Evolutionary conservation across 2,888 invertebrate species (phyloP), one percentile per base, ranked within the genome.

Genomic region (Petrophora chlorosata): DNA sequence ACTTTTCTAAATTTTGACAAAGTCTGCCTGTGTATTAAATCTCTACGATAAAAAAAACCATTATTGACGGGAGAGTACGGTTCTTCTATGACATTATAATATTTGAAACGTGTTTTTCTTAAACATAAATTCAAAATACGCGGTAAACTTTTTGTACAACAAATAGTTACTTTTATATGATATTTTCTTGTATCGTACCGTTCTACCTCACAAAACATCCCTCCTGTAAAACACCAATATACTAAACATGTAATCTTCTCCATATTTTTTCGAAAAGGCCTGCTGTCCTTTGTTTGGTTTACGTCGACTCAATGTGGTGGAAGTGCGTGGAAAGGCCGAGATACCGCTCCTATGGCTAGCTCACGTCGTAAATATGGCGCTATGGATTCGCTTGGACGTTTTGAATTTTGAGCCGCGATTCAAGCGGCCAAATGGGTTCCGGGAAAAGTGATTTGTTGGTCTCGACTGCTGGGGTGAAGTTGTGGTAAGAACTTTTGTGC

Each of bases 301-400:
- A 78, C 67, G 70, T 70, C 69, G 64, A 81, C 70, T 79, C 80
- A 85, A 87, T 87, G 86, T 84, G 73, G 76, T 67, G 86, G 84
- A 86, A 87, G 76, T 76, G 84, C 70, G 81, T 86, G 86, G 75
- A 73, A 76, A 70, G 67, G 63, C 69, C 65, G 68, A 77, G 86
- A 87, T 87, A 87, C 64, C 80, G 71, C 62, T 67, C 53, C 57
- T 52, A 64, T 63, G 72, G 72, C 76, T 72, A 41, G 30, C 51
- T 71, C 77, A 76, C 71, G 62, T 72, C 80, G 79, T 87, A 86
- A 86, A 87, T 86, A 85, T 74, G 71, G 70, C 62, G 63, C 50
- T 68, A 63, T 66, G 76, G 71, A 76, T 79, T 81, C 78, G 43
- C 53, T 47, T 47, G 47, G 51, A 45, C 70, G 67, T 73, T 78